These are phyloP conservation scores for Phenganax marumi DNA, from an alignment of 92 coral and sea anemone species.

Conservation along the genomic window DNA sequence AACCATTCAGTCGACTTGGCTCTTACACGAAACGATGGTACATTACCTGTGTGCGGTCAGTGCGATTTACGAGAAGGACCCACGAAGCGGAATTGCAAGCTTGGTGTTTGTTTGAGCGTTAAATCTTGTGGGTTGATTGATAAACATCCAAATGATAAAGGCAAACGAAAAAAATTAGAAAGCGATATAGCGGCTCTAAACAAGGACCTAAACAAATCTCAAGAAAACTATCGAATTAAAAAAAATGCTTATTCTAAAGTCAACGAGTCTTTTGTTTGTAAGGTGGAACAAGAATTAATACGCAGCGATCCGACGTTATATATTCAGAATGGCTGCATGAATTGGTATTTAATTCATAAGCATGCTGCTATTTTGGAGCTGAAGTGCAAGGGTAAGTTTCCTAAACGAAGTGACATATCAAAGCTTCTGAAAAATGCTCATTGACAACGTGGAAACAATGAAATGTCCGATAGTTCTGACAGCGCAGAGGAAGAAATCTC, in stretches of 20 bases:
- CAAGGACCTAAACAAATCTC: constrained; percentile 10
- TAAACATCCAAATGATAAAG: constrained; percentile 30
- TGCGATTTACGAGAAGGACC: constrained; percentile 46
- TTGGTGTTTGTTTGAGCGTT: constrained; percentile 26
- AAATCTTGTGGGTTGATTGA: constrained; percentile 37
- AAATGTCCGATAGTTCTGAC: not conserved
- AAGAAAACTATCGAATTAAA: constrained; percentile 36
- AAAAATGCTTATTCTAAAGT: constrained; percentile 38
- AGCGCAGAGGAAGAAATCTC: not conserved
- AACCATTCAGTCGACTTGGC: constrained; percentile 28
- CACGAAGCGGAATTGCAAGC: constrained; percentile 44
- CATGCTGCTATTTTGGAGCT: constrained; percentile 40
- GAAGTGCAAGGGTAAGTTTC: constrained; percentile 39
- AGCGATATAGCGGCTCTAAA: constrained; percentile 11
- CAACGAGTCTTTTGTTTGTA: constrained; percentile 26
- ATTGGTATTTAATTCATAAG: constrained; percentile 55
- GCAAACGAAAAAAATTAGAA: constrained; percentile 4
- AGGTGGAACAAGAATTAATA: constrained; percentile 39
- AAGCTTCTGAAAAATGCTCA: not conserved
- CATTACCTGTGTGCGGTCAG: constrained; percentile 50
- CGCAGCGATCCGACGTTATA: constrained; percentile 44
- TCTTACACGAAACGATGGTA: constrained; percentile 26
- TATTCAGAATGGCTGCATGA: constrained; percentile 44
- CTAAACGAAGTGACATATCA: constrained; percentile 22
- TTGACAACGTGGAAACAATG: no score